Conservation (phyloP, 2,888 invertebrate genomes). For the Cantharis rufa region DNA sequence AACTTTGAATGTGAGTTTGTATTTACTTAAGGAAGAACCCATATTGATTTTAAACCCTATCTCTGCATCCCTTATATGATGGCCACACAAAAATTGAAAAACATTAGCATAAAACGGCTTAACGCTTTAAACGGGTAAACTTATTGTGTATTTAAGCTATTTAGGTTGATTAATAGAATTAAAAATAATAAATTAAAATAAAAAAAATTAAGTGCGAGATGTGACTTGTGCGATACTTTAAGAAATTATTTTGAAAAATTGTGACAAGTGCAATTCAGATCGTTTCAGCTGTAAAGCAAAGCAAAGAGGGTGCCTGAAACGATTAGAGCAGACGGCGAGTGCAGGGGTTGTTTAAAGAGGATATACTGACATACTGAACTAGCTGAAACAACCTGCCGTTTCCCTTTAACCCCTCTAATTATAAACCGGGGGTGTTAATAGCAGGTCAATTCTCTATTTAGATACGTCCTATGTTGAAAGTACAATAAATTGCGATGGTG, state of each 20-base stretch:
- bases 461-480: slow-evolving; percentile 39
- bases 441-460: slow-evolving; percentile 53
- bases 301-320: slow-evolving; percentile 48
- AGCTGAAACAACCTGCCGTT: slow-evolving; percentile 34
- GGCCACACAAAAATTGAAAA: not conserved
- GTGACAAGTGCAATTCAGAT: slow-evolving; percentile 35
- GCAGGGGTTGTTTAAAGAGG: slow-evolving; percentile 49
- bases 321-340: slow-evolving; percentile 48
- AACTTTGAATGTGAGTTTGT: not conserved
- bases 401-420: slow-evolving; percentile 50
- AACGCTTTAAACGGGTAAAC: not conserved
- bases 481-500: slow-evolving; percentile 12
- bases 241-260: slow-evolving; percentile 23
- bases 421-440: slow-evolving; percentile 52
- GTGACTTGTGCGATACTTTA: not conserved
- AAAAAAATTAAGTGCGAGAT: not conserved
- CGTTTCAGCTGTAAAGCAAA: slow-evolving; percentile 27
- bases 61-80: not conserved
- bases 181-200: not conserved
- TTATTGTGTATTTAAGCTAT: not conserved
- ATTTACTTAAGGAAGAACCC: not conserved
- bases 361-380: slow-evolving; percentile 46
- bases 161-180: not conserved
- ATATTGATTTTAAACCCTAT: not conserved
- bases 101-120: not conserved